Base-by-base conservation (phyloP, 1,140 invertebrate genomes). In the honey bee (Apis mellifera) region DNA sequence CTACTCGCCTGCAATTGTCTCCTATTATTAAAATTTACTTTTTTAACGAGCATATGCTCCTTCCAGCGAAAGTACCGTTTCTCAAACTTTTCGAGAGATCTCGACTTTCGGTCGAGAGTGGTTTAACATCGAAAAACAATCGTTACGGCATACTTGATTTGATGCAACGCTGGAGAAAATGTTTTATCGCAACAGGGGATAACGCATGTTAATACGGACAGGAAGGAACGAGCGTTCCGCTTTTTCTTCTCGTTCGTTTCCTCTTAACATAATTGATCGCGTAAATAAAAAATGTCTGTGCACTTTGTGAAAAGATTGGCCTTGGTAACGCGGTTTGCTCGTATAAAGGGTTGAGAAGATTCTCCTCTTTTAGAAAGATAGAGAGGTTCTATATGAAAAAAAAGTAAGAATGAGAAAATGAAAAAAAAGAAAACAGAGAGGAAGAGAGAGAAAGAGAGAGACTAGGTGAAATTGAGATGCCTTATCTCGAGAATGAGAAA, bases 401-500 rank as follows among this genome's bases (percentile, higher is more conserved):
- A 12, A 7, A 42, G 21, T 57, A 13, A 15, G 55, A 21, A 48
- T 17, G 12, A 52, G 17, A 59, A 48, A 23, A 32, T n/a, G 21
- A n/a, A 65, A 52, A 42, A 50, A 17, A 21, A 9, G 54, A 59
- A 42, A 60, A 75, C 71, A 75, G 48, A 84, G n/a, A n/a, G n/a
- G 32, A 59, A 66, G 62, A 70, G 75, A 32, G 59, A 66, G 74
- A 72, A 42, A 78, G 68, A 76, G 69, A 60, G 75, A 59, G 52
- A 84, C 68, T 76, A 60, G 81, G 66, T 86, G 84, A 89, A 91
- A 91, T 92, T 89, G 87, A 88, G 89, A 91, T 91, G 86, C 87
- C 90, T 91, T 91, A 92, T 92, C 91, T 91, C 84, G 83, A 76
- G 84, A 87, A 91, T 89, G 87, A 91, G 88, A 88, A 89, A 88